Percentiles rank a stretch among this genome's conserved stretches.
These are phyloP conservation scores for Bradysia coprophila DNA, from an alignment of 1,140 invertebrate genomes.

Conservation along the genomic window DNA sequence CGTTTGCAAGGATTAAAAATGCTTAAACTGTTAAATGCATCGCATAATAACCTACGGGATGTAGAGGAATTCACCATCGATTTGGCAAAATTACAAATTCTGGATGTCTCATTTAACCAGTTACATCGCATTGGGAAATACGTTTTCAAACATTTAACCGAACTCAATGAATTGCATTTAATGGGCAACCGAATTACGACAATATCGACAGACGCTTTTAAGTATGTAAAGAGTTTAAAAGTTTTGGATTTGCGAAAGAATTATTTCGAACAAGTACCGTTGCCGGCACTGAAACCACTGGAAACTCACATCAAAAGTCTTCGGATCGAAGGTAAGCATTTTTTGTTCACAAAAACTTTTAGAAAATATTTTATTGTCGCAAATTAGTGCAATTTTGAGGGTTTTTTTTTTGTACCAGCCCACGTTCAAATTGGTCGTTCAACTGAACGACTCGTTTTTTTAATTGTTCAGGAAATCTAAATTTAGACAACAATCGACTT, in stretches of 20 bases:
- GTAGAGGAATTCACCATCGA: constrained; percentile 68
- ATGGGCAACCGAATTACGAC: constrained; percentile 66
- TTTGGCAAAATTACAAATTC: constrained; percentile 50
- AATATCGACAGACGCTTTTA: constrained; percentile 60
- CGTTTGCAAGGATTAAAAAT: constrained; percentile 57
- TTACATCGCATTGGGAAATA: constrained; percentile 54
- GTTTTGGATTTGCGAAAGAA: constrained; percentile 71
- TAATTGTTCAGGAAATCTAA: too few species aligned
- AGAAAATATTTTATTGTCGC: too few species aligned
- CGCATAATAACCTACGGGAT: constrained; percentile 61
- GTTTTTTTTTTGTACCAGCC: too few species aligned
- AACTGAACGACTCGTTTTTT: too few species aligned
- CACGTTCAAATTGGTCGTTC: too few species aligned
- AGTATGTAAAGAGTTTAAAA: constrained; percentile 54
- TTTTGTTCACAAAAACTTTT: not conserved
- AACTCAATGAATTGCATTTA: constrained; percentile 54
- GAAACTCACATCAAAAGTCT: constrained; percentile 64
- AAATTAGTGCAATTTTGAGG: too few species aligned
- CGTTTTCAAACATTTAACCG: constrained; percentile 53
- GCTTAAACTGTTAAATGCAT: constrained; percentile 57
- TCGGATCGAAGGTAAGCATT: constrained; percentile 50
- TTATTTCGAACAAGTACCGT: constrained; percentile 59
- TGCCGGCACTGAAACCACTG: constrained; percentile 52
- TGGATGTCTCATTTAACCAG: constrained; percentile 72
- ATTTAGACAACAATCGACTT: too few species aligned